These are phyloP conservation scores for Thaleichthys pacificus DNA, from an alignment of 2,797 vertebrate species.

Conservation along the genomic window DNA sequence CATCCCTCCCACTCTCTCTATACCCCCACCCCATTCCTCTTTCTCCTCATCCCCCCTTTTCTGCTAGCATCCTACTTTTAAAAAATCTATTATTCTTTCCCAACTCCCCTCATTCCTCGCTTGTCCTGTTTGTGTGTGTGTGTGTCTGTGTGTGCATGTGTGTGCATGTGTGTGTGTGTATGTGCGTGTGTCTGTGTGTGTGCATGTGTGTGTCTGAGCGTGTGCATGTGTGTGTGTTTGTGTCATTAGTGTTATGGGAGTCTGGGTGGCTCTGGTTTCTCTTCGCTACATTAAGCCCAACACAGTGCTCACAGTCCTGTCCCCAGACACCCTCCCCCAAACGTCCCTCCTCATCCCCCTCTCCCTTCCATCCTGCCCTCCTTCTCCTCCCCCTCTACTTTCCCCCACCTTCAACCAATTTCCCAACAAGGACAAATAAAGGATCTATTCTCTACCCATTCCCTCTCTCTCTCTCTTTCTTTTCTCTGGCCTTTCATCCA, in stretches of 20 bases:
- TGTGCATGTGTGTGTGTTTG: not conserved
- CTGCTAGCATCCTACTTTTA: constrained; percentile 5
- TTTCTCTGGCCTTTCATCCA: too few species aligned
- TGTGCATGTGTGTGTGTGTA: not conserved
- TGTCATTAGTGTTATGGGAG: constrained; percentile 6
- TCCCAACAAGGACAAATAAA: too few species aligned
- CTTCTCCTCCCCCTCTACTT: not conserved
- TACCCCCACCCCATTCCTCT: constrained; percentile 17
- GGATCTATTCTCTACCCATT: too few species aligned
- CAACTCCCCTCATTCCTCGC: constrained; percentile 15
- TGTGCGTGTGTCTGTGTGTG: too few species aligned
- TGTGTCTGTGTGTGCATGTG: not conserved
- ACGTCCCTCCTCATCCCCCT: not conserved
- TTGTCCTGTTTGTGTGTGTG: not conserved
- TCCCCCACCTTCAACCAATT: too few species aligned
- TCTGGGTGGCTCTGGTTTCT: constrained; percentile 21
- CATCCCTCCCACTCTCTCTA: constrained; percentile 26
- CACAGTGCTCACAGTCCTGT: not conserved
- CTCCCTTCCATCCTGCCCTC: not conserved
- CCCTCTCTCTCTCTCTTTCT: not conserved
- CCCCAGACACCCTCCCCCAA: not conserved
- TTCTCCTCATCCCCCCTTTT: not conserved
- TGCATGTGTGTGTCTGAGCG: not conserved
- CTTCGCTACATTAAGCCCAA: constrained; percentile 44
- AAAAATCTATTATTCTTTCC: too few species aligned